A percentile compares a stretch with the other conserved stretches of the same genome.
Conservation (phyloP, 2,888 invertebrate species). For the Cataglyphis cursor region DNA sequence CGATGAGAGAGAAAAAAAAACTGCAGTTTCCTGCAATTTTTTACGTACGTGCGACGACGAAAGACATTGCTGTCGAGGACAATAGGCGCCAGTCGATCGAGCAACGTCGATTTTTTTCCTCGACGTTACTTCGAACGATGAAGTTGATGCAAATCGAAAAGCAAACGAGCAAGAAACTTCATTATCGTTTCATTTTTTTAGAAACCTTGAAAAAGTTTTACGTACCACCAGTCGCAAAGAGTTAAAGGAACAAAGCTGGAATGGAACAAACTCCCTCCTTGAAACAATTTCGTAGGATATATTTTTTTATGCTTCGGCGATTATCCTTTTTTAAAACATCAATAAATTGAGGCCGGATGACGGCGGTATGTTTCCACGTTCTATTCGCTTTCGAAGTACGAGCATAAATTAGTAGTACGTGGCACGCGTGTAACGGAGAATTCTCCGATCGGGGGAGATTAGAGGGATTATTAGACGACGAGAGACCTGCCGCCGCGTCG, state of each 20-base stretch:
- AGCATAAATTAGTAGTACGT: slow-evolving; percentile 80
- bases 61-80: not conserved
- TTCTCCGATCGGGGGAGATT: slow-evolving; percentile 77
- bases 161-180: not conserved
- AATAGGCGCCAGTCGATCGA: slow-evolving; percentile 5
- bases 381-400: slow-evolving; percentile 77
- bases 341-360: slow-evolving; percentile 53
- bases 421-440: slow-evolving; percentile 77
- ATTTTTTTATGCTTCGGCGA: slow-evolving; percentile 26
- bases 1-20: slow-evolving; percentile 13
- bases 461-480: slow-evolving; percentile 68
- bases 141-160: slow-evolving; percentile 32
- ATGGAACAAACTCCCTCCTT: not conserved
- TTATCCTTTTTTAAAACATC: slow-evolving; percentile 61
- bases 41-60: slow-evolving; percentile 22
- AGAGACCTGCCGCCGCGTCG: slow-evolving; percentile 23
- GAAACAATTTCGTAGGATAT: slow-evolving; percentile 8
- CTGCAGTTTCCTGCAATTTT: slow-evolving; percentile 11
- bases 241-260: not conserved
- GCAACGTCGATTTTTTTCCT: not conserved
- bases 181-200: not conserved
- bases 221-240: not conserved
- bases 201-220: not conserved
- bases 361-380: slow-evolving; percentile 60
- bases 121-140: not conserved